Evolutionary conservation across 2,888 invertebrate species (phyloP).

Genomic region (Phorcus lineatus): DNA sequence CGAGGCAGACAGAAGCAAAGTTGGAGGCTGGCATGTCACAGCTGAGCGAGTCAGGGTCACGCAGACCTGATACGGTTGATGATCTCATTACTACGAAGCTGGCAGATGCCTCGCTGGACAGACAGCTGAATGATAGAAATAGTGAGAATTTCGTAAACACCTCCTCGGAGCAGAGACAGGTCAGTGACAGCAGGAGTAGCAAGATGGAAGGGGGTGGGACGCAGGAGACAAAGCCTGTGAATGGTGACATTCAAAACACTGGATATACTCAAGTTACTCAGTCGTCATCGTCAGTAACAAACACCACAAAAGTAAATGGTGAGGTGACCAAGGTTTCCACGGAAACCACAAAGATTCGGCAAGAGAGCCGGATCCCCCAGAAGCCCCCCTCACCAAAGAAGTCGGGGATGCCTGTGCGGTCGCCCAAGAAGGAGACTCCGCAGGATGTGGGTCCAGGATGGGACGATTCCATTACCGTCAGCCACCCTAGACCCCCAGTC

Average conservation of each 20-base stretch:
- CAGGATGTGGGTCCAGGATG: constrained; percentile 6
- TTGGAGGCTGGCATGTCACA: constrained; percentile 17
- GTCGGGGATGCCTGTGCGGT: neutral
- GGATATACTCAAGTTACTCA: constrained; percentile 1
- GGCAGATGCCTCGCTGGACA: neutral
- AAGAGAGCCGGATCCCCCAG: constrained; percentile 10
- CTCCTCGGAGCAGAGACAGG: neutral
- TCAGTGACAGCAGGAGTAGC: neutral
- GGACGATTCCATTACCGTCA: constrained; percentile 11
- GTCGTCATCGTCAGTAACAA: neutral
- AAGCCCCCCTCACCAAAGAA: constrained; percentile 14
- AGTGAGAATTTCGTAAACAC: neutral
- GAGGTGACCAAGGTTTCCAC: neutral
- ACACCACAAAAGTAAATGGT: neutral
- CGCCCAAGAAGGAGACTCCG: constrained; percentile 2
- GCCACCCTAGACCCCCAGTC: neutral
- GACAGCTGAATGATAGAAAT: constrained; percentile 6
- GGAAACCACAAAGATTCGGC: neutral
- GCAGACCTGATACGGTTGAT: neutral
- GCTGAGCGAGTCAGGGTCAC: neutral
- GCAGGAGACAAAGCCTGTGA: neutral
- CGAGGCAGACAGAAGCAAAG: neutral
- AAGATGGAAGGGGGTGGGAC: constrained; percentile 19
- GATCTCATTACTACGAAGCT: constrained; percentile 4
- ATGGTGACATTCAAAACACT: neutral